A percentile compares a stretch with the other conserved stretches of the same genome.
phyloP scores from a whole-genome alignment of 2,113 vertebrate species.

The Parus major region DNA sequence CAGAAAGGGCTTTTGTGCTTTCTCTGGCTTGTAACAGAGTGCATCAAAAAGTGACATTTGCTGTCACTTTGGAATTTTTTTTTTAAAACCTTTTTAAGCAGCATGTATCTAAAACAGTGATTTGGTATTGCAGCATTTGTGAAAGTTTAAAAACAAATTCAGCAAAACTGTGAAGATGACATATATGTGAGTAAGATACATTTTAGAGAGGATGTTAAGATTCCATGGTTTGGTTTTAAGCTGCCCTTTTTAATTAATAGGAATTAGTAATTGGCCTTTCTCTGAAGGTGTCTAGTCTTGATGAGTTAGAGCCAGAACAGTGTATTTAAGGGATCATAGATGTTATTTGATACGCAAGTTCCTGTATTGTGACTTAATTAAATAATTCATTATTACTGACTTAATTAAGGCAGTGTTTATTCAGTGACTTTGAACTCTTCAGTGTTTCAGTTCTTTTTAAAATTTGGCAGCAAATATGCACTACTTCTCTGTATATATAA shows the following conservation, averaged over 20 bases:
- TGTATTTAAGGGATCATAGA: not conserved
- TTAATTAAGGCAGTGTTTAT: constrained; percentile 27
- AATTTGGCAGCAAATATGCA: constrained; percentile 3
- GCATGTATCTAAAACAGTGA: not conserved
- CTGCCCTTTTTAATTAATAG: not conserved
- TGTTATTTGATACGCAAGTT: not conserved
- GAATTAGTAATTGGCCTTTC: not conserved
- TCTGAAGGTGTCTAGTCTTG: not conserved
- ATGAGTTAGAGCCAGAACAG: not conserved
- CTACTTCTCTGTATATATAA: not conserved
- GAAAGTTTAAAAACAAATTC: not conserved
- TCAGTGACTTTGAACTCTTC: not conserved
- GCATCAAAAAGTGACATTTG: not conserved
- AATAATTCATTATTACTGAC: constrained; percentile 19
- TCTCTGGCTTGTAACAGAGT: not conserved
- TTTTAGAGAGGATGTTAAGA: not conserved
- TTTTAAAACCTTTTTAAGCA: not conserved
- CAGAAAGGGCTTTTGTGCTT: not conserved
- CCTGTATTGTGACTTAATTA: constrained; percentile 12
- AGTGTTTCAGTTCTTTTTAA: constrained; percentile 26
- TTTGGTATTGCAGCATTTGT: not conserved
- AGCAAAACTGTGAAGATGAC: not conserved
- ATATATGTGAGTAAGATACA: not conserved
- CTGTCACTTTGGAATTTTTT: not conserved
- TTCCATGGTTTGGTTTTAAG: not conserved